A percentile compares a stretch with the other conserved stretches of the same genome.
Evolutionary conservation across 2,113 vertebrate species (phyloP).

Genomic region (Sander vitreus): DNA sequence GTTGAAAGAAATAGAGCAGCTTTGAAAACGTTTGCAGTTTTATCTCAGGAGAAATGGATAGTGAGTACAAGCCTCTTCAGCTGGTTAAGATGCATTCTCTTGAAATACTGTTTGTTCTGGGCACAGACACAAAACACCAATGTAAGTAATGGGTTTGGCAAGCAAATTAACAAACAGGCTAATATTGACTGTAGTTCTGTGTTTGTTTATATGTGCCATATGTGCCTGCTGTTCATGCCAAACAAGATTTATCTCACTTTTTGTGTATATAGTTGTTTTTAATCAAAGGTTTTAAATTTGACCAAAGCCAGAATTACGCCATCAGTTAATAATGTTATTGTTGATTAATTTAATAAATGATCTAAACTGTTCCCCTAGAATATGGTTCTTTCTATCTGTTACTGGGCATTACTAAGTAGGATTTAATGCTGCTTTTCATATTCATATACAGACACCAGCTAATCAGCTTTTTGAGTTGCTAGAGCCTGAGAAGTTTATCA

Average conservation of each 20-base stretch:
- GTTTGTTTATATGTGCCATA: constrained; percentile 70
- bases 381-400: not conserved
- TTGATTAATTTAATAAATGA: not conserved
- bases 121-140: constrained; percentile 82
- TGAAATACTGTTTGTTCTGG: constrained; percentile 85
- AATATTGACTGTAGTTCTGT: constrained; percentile 86
- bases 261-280: not conserved
- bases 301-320: not conserved
- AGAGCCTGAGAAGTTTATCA: not conserved
- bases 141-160: constrained; percentile 83
- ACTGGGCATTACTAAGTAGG: not conserved
- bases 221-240: constrained; percentile 66
- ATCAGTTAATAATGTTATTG: not conserved
- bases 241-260: constrained; percentile 38
- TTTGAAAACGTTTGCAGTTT: constrained; percentile 79
- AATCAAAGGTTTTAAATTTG: not conserved
- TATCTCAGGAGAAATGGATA: constrained; percentile 61
- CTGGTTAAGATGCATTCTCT: constrained; percentile 76
- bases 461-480: constrained; percentile 1
- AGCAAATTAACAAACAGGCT: constrained; percentile 82
- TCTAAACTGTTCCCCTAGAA: not conserved
- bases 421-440: constrained; percentile 1
- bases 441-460: not conserved
- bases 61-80: constrained; percentile 84
- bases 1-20: constrained; percentile 69